Conservation (phyloP, 2,113 vertebrate species). For the Pimephales promelas region DNA sequence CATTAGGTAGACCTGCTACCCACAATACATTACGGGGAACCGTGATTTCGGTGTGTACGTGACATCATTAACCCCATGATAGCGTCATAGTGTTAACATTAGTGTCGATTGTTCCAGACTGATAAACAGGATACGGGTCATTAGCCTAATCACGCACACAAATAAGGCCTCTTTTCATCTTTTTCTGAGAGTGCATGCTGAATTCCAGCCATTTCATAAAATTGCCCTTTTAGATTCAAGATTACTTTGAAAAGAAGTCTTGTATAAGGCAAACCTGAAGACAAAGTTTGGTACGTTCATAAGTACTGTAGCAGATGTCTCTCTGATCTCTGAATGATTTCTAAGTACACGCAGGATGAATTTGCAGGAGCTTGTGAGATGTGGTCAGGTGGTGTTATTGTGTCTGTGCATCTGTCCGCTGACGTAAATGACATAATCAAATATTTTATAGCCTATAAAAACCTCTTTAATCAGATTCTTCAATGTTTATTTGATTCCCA, state of each 20-base stretch:
- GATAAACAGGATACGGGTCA: constrained; percentile 45
- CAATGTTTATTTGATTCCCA: neutral
- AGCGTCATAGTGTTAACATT: constrained; percentile 26
- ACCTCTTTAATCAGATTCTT: neutral
- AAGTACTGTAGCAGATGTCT: constrained; percentile 1
- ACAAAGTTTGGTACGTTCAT: neutral
- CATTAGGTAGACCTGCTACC: neutral
- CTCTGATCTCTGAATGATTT: constrained; percentile 26
- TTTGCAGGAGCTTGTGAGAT: neutral
- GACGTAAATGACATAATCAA: constrained; percentile 1
- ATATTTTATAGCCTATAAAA: neutral
- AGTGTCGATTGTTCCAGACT: constrained; percentile 21
- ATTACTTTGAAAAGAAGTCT: constrained; percentile 21
- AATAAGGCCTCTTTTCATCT: constrained; percentile 39
- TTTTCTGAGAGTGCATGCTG: neutral
- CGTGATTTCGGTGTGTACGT: constrained; percentile 16
- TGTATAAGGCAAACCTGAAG: neutral
- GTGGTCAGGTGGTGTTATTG: constrained; percentile 3
- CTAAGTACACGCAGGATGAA: neutral
- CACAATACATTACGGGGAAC: constrained; percentile 4
- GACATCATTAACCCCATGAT: constrained; percentile 39
- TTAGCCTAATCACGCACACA: constrained; percentile 47
- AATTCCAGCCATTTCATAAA: constrained; percentile 34
- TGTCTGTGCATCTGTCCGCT: neutral
- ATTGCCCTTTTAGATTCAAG: constrained; percentile 25